These are phyloP conservation scores for Heliconius hortense DNA, from an alignment of 2,888 invertebrate species.

Conservation along the genomic window DNA sequence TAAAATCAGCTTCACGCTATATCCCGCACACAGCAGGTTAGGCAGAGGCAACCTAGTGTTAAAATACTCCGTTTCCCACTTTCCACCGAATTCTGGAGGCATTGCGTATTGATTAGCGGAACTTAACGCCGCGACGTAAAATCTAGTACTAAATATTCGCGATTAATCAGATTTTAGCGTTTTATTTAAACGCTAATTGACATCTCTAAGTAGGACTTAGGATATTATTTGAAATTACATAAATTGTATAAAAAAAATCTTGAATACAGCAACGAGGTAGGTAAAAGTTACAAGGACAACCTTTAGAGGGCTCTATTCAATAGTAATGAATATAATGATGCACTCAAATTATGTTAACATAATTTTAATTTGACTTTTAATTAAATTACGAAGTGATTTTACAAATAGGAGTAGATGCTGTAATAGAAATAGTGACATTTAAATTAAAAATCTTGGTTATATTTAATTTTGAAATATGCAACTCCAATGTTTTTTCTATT, in stretches of 20 bases:
- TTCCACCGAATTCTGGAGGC: too few species aligned
- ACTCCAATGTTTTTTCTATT: not conserved
- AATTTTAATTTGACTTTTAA: slow-evolving; percentile 18
- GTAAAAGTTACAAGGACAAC: not conserved
- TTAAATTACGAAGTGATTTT: slow-evolving; percentile 19
- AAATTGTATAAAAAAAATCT: not conserved
- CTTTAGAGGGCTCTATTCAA: slow-evolving; percentile 3
- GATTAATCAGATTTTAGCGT: not conserved
- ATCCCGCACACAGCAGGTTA: too few species aligned
- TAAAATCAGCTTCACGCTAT: too few species aligned
- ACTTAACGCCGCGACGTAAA: too few species aligned
- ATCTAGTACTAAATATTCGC: too few species aligned
- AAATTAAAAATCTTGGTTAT: not conserved
- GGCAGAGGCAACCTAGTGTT: too few species aligned
- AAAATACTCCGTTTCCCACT: too few species aligned
- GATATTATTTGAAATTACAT: not conserved
- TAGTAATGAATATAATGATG: slow-evolving; percentile 11
- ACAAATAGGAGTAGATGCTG: not conserved
- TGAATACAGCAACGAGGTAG: not conserved
- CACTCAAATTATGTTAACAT: slow-evolving; percentile 9
- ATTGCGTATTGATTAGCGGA: too few species aligned
- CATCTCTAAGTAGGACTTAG: not conserved
- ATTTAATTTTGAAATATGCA: not conserved
- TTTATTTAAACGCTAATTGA: slow-evolving; percentile 4
- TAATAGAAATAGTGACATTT: not conserved